A percentile compares a stretch with the other conserved stretches of the same genome.
Conservation (phyloP, 2,797 vertebrate species). For the Pangasius larnaudii region DNA sequence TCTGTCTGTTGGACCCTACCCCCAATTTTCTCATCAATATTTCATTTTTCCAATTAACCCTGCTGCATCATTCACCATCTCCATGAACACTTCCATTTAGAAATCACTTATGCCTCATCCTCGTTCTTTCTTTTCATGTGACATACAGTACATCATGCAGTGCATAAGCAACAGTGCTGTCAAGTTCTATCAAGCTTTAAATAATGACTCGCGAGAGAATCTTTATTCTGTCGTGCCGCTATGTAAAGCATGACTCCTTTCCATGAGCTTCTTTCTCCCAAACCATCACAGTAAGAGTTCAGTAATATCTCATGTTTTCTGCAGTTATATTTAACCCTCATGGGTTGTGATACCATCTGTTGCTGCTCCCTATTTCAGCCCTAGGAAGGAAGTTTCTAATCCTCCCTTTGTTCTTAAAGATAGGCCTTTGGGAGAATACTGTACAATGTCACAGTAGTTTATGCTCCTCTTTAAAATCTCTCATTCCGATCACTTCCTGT, state of each 20-base stretch:
- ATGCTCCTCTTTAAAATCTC: constrained; percentile 56
- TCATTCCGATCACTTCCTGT: constrained; percentile 70
- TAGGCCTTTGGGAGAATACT: constrained; percentile 41
- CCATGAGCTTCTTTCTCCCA: neutral
- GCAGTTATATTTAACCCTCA: constrained; percentile 39
- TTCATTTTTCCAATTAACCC: constrained; percentile 83
- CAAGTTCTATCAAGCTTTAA: neutral
- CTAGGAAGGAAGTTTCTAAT: constrained; percentile 58
- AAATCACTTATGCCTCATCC: constrained; percentile 51
- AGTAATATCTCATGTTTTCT: neutral
- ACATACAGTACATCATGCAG: neutral
- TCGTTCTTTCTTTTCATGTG: constrained; percentile 20
- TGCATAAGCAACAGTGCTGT: neutral
- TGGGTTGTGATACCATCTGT: constrained; percentile 33
- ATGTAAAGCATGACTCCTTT: neutral
- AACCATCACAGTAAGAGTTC: neutral
- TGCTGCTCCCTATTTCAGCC: constrained; percentile 41
- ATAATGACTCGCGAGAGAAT: neutral
- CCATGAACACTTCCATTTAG: constrained; percentile 62
- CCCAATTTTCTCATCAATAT: constrained; percentile 73
- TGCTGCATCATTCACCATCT: constrained; percentile 80
- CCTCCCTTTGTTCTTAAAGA: constrained; percentile 59
- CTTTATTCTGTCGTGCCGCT: neutral
- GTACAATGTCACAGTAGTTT: constrained; percentile 65
- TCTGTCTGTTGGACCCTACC: constrained; percentile 44